Conservation (phyloP, 1,140 invertebrate species). For the Lerema accius region DNA sequence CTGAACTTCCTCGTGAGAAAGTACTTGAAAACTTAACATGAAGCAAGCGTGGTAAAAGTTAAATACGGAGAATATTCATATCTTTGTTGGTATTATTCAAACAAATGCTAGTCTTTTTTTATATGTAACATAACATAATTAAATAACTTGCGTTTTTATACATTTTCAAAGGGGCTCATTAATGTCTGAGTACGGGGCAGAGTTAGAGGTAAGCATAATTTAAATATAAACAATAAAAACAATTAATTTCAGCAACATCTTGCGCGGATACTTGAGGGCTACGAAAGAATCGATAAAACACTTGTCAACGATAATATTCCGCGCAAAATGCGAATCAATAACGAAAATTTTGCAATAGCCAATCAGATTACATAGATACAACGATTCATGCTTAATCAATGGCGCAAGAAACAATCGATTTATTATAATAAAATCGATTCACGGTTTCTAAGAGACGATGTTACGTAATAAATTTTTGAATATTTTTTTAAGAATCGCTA, state of each 20-base stretch:
- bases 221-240: no score
- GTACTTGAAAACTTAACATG: no score
- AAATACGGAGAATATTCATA: neutral
- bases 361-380: conserved; percentile 18
- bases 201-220: no score
- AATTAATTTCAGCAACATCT: conserved; percentile 6
- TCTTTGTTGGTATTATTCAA: no score
- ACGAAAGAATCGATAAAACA: neutral
- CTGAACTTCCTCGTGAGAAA: no score
- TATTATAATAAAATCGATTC: no score
- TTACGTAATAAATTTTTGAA: no score
- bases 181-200: neutral
- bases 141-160: neutral
- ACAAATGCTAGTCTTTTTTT: no score
- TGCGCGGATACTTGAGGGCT: neutral
- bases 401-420: neutral
- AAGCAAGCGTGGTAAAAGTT: neutral
- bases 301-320: neutral
- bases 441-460: no score
- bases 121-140: no score
- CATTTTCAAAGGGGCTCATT: no score
- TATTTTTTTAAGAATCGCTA: conserved; percentile 6
- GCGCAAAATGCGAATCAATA: neutral
- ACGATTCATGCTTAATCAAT: conserved; percentile 19
- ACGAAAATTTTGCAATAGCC: conserved; percentile 17